A percentile compares a stretch with the other conserved stretches of the same genome.
Conservation (phyloP, 2,797 vertebrate genomes). For the Margarornis squamiger region DNA sequence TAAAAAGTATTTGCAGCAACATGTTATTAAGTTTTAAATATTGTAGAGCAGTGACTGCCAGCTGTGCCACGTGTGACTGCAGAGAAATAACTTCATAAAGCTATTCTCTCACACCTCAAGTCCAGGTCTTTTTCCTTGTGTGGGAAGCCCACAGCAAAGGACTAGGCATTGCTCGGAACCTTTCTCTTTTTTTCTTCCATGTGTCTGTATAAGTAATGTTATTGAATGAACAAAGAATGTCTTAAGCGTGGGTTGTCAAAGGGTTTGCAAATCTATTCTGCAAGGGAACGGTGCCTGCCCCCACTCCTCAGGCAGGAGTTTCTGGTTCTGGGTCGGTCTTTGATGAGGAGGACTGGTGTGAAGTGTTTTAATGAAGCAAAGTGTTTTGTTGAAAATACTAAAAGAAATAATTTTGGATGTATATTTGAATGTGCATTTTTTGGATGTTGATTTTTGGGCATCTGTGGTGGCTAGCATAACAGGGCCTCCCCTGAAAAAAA, state of each 20-base stretch:
- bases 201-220: not conserved
- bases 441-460: not conserved
- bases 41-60: not conserved
- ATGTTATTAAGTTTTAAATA: slow-evolving; percentile 1
- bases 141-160: not conserved
- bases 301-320: not conserved
- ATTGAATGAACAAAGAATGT: not conserved
- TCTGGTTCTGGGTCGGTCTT: not conserved
- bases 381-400: not conserved
- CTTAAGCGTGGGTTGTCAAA: not conserved
- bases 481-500: not conserved
- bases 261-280: not conserved
- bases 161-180: accelerated
- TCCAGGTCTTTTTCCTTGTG: not conserved
- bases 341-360: not conserved
- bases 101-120: not conserved
- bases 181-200: not conserved
- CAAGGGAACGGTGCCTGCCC: accelerated
- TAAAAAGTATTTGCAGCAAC: slow-evolving; percentile 12
- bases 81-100: not conserved
- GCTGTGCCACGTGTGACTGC: not conserved
- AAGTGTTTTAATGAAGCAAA: not conserved
- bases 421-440: not conserved
- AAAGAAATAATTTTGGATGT: not conserved
- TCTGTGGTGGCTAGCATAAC: not conserved